phyloP scores from a whole-genome alignment of 1,140 invertebrate species.

The Drosophila baimaii region DNA sequence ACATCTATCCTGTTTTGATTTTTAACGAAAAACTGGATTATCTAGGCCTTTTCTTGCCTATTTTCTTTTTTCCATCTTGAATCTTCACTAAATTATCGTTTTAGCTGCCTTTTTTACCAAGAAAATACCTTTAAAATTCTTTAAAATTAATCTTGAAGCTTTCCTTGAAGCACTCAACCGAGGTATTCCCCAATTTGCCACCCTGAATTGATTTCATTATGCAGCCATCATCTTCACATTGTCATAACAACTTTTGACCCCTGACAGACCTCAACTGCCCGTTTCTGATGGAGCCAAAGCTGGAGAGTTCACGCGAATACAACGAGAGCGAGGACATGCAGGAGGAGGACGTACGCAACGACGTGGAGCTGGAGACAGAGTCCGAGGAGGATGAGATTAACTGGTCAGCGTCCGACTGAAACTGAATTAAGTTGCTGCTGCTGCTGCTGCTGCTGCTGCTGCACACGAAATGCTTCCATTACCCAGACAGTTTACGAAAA shows the following conservation, averaged over 20 bases:
- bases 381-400: constrained; percentile 11
- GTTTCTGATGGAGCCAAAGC: constrained; percentile 35
- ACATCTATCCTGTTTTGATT: no score
- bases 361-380: neutral
- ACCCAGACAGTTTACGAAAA: constrained; percentile 19
- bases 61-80: neutral
- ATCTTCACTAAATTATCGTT: neutral
- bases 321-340: neutral
- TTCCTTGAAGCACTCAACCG: no score
- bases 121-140: neutral
- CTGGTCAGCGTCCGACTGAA: constrained; percentile 20
- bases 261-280: constrained; percentile 10
- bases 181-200: neutral
- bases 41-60: no score
- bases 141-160: neutral
- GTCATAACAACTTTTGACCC: constrained; percentile 14
- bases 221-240: constrained; percentile 14
- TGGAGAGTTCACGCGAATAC: constrained; percentile 1
- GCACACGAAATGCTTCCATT: constrained; percentile 32
- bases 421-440: constrained; percentile 34
- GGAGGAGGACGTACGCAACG: neutral
- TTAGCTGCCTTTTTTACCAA: neutral
- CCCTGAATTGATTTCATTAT: constrained; percentile 23
- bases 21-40: no score
- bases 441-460: no score